Evolutionary conservation across 2,113 vertebrate genomes (phyloP), one percentile per base, ranked within the genome.

Genomic region (Notiomystis cincta): DNA sequence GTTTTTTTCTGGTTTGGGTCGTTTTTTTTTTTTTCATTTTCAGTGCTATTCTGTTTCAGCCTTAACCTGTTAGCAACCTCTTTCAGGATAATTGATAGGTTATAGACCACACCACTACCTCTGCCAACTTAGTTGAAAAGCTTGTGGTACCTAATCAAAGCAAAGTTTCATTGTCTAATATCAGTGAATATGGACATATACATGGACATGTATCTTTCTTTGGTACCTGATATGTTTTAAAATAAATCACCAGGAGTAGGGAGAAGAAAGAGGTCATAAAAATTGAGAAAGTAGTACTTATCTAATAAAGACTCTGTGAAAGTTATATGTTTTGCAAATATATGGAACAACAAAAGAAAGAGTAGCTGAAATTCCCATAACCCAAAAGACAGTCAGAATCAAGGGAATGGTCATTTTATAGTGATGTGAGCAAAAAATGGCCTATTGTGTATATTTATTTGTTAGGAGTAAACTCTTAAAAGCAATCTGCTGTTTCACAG

Each of bases 381-480:
- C 94, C 57, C 33, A 44, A 95, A 96, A 37, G 75, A 80, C 77
- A 93, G 23, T 79, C 78, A 91, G 15, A 82, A 33, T 85, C 93
- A 95, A 93, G 15, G 9, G 66, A 89, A 69, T 48, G 56, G 60
- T 72, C 89, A 75, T 75, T 95, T 86, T 88, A 28, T 54, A 94
- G 40, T 65, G 71, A 31, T 14, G 20, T 33, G 64, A 86, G 20
- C 15, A 70, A 73, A 64, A 80, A 82, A 76, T 90, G 71, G 64
- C 30, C 5, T 22, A 93, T 89, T 83, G 44, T 88, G 28, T 67
- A 44, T 56, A 38, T 92, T 77, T 96, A 65, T 95, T 66, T 65
- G 27, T 78, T 69, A 91, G 44, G 44, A 95, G 35, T 81, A 95
- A 96, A 92, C 90, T 64, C 80, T 96, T 93, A 84, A 96, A 89